Evolutionary conservation across 2,113 vertebrate species (phyloP).

Genomic region (Clarias gariepinus): DNA sequence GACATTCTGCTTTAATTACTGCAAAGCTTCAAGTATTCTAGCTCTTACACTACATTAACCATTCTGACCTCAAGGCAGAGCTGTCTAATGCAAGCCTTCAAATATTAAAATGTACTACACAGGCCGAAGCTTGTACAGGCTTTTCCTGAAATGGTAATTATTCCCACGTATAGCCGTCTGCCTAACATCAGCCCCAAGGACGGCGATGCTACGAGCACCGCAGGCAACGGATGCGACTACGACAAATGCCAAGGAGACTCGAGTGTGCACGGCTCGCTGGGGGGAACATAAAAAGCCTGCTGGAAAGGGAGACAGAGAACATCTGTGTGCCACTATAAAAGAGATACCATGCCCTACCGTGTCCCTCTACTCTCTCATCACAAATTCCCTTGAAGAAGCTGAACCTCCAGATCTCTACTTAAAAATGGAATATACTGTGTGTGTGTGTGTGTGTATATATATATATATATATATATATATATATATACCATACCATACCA

Average conservation of each 20-base stretch:
- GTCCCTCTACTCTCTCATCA: background rate
- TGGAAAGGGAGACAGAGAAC: background rate
- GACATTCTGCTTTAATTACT: background rate
- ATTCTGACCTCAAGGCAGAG: background rate
- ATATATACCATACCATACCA: no score
- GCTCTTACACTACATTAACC: background rate
- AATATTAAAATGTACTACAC: slow-evolving; percentile 2
- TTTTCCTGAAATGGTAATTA: background rate
- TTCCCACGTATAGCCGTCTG: background rate
- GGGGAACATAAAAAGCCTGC: background rate
- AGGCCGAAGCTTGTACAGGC: background rate
- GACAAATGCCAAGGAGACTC: slow-evolving; percentile 2
- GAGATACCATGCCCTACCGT: background rate
- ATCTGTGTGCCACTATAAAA: background rate
- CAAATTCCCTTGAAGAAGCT: background rate
- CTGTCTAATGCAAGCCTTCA: background rate
- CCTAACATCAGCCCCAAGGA: slow-evolving; percentile 1
- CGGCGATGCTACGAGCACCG: background rate
- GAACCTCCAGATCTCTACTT: background rate
- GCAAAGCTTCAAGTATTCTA: background rate
- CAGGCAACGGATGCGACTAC: background rate
- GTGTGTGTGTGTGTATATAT: no score
- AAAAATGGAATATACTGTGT: no score
- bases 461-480: no score
- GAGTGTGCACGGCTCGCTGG: background rate